Conservation (phyloP, 2,888 invertebrate genomes). For the Campaea margaritaria region DNA sequence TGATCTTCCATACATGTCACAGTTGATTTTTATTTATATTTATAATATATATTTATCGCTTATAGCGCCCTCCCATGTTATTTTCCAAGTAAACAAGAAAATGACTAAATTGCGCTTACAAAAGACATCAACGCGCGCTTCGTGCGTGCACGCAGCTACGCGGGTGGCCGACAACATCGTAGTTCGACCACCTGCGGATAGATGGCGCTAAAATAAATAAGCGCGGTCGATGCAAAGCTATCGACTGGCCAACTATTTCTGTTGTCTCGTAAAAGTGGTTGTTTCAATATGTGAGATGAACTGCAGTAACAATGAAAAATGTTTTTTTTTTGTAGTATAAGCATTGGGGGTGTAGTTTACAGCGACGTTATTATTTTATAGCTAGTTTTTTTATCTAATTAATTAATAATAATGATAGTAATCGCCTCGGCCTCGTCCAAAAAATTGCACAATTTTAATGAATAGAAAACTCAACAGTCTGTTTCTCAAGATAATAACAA, state of each 20-base stretch:
- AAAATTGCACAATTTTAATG: no score
- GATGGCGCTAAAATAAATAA: slow-evolving; percentile 63
- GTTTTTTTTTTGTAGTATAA: neutral
- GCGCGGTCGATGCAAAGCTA: slow-evolving; percentile 24
- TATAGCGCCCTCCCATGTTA: slow-evolving; percentile 10
- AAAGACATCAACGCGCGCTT: slow-evolving; percentile 42
- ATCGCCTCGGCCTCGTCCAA: no score
- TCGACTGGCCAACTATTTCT: slow-evolving; percentile 8
- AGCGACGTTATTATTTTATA: no score
- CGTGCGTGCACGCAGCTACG: slow-evolving; percentile 27
- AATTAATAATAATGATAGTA: no score
- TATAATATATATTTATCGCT: neutral
- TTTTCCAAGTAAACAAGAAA: neutral
- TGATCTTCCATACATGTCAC: no score
- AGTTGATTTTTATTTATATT: neutral
- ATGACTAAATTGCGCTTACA: slow-evolving; percentile 17
- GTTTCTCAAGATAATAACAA: no score
- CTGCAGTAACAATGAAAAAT: neutral
- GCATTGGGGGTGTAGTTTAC: neutral
- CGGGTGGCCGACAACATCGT: slow-evolving; percentile 59
- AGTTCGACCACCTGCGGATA: slow-evolving; percentile 62
- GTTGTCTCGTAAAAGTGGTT: slow-evolving; percentile 25
- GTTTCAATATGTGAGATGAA: slow-evolving; percentile 34
- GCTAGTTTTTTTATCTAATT: no score
- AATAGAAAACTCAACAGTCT: no score